Evolutionary conservation across 2,888 invertebrate genomes (phyloP), one percentile per base, ranked within the genome.

Genomic region (Xestia ashworthii): DNA sequence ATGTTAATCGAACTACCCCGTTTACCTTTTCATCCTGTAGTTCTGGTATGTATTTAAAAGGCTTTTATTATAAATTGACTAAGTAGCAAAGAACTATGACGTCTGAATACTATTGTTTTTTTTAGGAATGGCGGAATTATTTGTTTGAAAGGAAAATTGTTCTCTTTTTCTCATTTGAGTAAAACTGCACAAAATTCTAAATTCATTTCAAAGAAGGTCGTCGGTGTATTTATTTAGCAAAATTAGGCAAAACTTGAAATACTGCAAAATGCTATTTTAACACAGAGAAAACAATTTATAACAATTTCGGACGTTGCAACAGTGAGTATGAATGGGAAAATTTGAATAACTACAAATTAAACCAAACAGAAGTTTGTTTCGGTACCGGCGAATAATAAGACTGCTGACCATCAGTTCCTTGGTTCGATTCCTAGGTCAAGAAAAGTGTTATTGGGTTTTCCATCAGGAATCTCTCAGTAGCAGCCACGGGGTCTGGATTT

Each of bases 201-300:
- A 50, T 66, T 80, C 32, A 65, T 22, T 1, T 14, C 14, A 6
- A 9, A 44, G 50, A 78, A 72, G 32, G 32, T 44, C 44, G 38
- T 65, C 22, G n/a, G 50, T 77, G 6, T 50, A 46, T 53, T 55
- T 64, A 64, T 46, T 44, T 32, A 32, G 32, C 32, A 32, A 32
- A 32, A 32, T 32, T 32, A 68, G 6, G 5, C 8, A 9, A 44
- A 62, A 78, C n/a, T 53, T 53, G 25, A 77, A 70, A 78, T 71
- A 12, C 46, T 46, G 22, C 48, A 55, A 41, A 71, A 41, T 19
- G 9, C 11, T 0, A 32, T 80, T 78, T 65, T 71, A 53, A 55
- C 11, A 53, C n/a, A 64, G 22, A 80, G 80, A 55, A 48, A 72
- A 80, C 41, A 32, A 25, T 64, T 78, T 69, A 25, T 25, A 77